These are phyloP conservation scores for Chiroxiphia lanceolata DNA, from an alignment of 2,797 vertebrate genomes.

Conservation along the genomic window DNA sequence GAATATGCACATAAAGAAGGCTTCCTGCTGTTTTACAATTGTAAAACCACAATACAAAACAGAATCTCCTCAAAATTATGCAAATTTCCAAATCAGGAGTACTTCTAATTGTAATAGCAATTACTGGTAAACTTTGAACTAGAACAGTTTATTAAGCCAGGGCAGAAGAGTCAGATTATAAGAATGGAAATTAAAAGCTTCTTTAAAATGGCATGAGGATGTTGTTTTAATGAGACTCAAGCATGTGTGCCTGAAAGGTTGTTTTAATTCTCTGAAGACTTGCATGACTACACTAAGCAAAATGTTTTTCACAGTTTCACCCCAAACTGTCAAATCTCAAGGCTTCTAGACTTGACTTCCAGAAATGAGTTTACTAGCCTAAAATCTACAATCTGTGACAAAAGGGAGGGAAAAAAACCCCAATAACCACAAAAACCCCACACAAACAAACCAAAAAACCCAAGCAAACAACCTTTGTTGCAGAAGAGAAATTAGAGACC, in stretches of 20 bases:
- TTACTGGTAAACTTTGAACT: not conserved
- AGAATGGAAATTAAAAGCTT: not conserved
- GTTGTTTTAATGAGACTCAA: not conserved
- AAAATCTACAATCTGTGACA: not conserved
- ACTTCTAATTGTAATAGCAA: not conserved
- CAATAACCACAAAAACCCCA: not conserved
- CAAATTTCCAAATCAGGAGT: not conserved
- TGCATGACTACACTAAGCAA: not conserved
- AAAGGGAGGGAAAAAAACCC: accelerated
- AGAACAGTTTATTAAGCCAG: not conserved
- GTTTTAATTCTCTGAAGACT: not conserved
- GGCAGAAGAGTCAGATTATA: not conserved
- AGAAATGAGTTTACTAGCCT: not conserved
- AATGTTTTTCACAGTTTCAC: not conserved
- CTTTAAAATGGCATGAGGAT: not conserved
- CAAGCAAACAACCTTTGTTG: not conserved
- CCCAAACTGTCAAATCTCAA: not conserved
- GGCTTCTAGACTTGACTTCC: not conserved
- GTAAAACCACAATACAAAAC: not conserved
- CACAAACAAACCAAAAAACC: not conserved
- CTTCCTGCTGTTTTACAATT: not conserved
- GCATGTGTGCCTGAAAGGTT: not conserved
- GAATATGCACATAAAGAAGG: not conserved
- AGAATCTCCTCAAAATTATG: not conserved
- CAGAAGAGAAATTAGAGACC: not conserved